These are phyloP conservation scores for Mormyrops boulengeri DNA, from an alignment of 2,797 vertebrate genomes.

Conservation along the genomic window DNA sequence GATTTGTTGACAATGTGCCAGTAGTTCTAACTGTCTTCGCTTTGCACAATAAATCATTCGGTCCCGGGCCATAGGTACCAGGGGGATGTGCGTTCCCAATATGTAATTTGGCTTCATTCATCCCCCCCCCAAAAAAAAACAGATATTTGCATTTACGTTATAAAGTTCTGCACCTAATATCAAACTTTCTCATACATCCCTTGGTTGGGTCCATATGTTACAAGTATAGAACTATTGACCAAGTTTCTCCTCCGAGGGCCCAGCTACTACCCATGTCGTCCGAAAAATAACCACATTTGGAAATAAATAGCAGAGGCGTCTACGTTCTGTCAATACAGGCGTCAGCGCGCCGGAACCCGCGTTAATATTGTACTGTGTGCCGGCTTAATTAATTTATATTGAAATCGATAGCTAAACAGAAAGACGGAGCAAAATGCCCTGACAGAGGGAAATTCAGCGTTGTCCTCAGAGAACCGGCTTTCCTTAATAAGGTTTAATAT, in stretches of 20 bases:
- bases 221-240: background rate
- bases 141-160: background rate
- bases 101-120: background rate
- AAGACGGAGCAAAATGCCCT: constrained; percentile 28
- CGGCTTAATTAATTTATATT: constrained; percentile 37
- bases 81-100: background rate
- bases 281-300: background rate
- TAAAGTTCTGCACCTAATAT: background rate
- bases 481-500: constrained; percentile 21
- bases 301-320: background rate
- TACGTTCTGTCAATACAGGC: constrained; percentile 1
- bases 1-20: background rate
- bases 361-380: constrained; percentile 31
- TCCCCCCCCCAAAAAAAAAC: background rate
- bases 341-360: constrained; percentile 9
- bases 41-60: background rate
- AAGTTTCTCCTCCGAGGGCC: background rate
- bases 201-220: background rate
- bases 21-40: no score
- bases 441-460: constrained; percentile 22
- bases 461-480: constrained; percentile 14
- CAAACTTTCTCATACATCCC: background rate
- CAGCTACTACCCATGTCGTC: background rate
- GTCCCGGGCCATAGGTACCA: background rate
- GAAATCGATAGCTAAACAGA: constrained; percentile 31